These are phyloP conservation scores for Podabrus alpinus DNA, from an alignment of 2,888 invertebrate species.

Conservation along the genomic window DNA sequence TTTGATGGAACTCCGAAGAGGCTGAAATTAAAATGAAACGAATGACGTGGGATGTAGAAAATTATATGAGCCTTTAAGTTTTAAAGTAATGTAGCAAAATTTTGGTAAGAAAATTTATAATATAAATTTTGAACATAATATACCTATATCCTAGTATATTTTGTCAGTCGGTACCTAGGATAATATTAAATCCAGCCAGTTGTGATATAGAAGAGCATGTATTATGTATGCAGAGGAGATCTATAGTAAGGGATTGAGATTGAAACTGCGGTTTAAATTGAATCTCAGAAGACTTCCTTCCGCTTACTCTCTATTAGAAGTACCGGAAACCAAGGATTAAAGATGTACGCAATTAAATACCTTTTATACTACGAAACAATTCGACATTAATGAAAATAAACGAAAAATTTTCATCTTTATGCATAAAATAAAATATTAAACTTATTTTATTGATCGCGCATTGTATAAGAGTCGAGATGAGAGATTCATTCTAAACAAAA, in stretches of 20 bases:
- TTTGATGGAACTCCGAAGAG: no score
- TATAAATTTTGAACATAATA: not conserved
- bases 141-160: not conserved
- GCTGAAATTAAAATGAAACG: not conserved
- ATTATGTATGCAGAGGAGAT: conserved; percentile 24
- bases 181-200: conserved; percentile 18
- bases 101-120: not conserved
- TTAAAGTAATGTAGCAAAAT: not conserved
- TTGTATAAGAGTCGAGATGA: not conserved
- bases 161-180: conserved; percentile 20
- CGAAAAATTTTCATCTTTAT: not conserved
- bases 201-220: conserved; percentile 14
- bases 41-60: not conserved
- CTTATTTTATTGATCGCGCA: not conserved
- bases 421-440: not conserved
- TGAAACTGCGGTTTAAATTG: conserved; percentile 31
- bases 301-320: conserved; percentile 28
- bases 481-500: not conserved
- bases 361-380: not conserved
- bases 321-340: conserved; percentile 34
- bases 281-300: conserved; percentile 32
- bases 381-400: not conserved
- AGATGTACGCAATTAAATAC: conserved; percentile 20
- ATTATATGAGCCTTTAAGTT: not conserved
- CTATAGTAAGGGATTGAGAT: conserved; percentile 21